Evolutionary conservation across 1,140 invertebrate genomes (phyloP).

Genomic region (Lethrus apterus): DNA sequence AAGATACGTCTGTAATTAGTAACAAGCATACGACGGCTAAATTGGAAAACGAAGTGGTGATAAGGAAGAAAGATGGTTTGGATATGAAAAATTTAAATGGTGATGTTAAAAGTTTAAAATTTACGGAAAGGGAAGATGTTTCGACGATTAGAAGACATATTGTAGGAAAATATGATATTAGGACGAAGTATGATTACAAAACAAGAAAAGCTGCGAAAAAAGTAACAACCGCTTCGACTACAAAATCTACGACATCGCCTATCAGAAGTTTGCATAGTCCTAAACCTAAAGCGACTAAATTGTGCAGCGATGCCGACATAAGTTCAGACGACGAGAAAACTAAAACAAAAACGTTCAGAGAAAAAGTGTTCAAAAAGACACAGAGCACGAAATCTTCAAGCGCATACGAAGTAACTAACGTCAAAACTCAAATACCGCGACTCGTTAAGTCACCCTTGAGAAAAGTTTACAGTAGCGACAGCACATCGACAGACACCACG

Average conservation of each 20-base stretch:
- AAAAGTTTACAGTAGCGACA: conserved; percentile 14
- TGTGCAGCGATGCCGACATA: conserved; percentile 31
- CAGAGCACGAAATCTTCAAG: background rate
- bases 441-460: conserved; percentile 3
- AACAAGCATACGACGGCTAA: no score
- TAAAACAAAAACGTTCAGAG: background rate
- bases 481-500: conserved; percentile 15
- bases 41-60: no score
- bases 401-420: conserved; percentile 7
- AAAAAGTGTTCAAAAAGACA: conserved; percentile 11
- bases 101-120: no score
- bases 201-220: no score
- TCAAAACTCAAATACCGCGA: conserved; percentile 15
- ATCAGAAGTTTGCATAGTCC: background rate
- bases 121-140: no score
- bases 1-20: no score
- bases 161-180: no score
- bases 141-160: no score
- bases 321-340: conserved; percentile 37
- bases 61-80: no score
- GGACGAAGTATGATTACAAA: no score
- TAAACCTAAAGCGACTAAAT: conserved; percentile 20
- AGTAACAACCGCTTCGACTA: background rate
- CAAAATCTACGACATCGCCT: background rate
- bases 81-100: no score